Evolutionary conservation across 2,888 invertebrate species (phyloP).

Genomic region (Nemotelus pantherinus): DNA sequence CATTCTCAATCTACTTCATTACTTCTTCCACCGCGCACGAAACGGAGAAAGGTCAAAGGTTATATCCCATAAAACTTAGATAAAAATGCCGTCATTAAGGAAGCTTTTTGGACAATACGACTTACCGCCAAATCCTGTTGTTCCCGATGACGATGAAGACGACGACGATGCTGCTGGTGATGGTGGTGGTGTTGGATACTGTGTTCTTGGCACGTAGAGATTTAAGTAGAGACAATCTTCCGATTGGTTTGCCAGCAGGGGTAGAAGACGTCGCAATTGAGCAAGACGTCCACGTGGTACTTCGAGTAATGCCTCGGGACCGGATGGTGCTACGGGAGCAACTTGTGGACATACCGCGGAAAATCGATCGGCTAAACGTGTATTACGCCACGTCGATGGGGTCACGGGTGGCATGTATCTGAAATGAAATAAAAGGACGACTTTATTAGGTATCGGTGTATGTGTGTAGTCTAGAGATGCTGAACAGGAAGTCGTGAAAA

Average conservation of each 20-base stretch:
- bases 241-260: slow-evolving; percentile 89
- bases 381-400: slow-evolving; percentile 86
- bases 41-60: neutral
- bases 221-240: slow-evolving; percentile 99
- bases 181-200: slow-evolving; percentile 39
- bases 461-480: neutral
- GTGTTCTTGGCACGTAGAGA: slow-evolving; percentile 85
- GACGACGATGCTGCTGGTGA: slow-evolving; percentile 7
- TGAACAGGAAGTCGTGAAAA: slow-evolving; percentile 8
- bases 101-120: neutral
- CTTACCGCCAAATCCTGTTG: slow-evolving; percentile 38
- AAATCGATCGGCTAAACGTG: slow-evolving; percentile 81
- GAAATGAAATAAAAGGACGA: slow-evolving; percentile 44
- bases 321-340: slow-evolving; percentile 70
- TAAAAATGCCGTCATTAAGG: slow-evolving; percentile 1
- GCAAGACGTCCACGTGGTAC: slow-evolving; percentile 86
- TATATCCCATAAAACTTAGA: neutral
- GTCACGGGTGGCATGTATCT: slow-evolving; percentile 96
- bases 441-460: too few relatives aligned
- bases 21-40: neutral
- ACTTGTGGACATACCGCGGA: slow-evolving; percentile 90
- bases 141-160: slow-evolving; percentile 7
- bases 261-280: slow-evolving; percentile 84
- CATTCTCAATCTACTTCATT: too few relatives aligned
- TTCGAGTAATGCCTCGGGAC: slow-evolving; percentile 69